Base-by-base conservation (phyloP, 1,140 invertebrate species). In the Phenacoccus solenopsis region DNA sequence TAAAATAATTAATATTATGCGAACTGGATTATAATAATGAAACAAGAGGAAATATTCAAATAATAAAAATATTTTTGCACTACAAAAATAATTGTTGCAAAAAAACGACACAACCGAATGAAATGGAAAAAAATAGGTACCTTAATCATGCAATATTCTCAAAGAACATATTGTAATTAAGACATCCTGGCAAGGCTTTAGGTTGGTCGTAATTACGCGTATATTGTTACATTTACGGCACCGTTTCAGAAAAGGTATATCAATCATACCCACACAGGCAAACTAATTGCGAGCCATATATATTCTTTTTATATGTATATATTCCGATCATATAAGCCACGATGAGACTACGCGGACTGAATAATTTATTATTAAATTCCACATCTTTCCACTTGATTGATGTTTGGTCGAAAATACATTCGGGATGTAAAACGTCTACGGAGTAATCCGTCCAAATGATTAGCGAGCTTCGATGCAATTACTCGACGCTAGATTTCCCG, bases 281-380 rank as follows among this genome's bases (percentile, higher is more conserved):
- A 49, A 49, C 38, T 49, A 49, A 49, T 49, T 49, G 38, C 38
- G 38, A 49, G 20, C 38, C 16, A 16, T 49, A 49, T 49, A 16
- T 49, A 49, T 49, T 49, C 38, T 49, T 49, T 49, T 49, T 49
- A 49, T 49, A 49, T 49, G 38, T 49, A 49, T 49, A 49, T 49
- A 49, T 49, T 49, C 16, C 38, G 38, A 49, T 49, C 38, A 13
- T 32, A n/a, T 49, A 49, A 49, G 38, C 38, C 38, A n/a, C 38
- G 38, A 49, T 49, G 12, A 3, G 38, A n/a, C 38, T 49, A 49
- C 38, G 38, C 20, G 38, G 5, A 49, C 38, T n/a, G 38, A 49
- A 49, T 49, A 49, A 49, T 49, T 49, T 16, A 49, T 49, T 49
- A 49, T 49, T 49, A 49, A 49, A 49, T 49, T 49, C 38, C 38